Base-by-base conservation (phyloP, 2,888 invertebrate genomes). In the Pyrocoelia pectoralis region DNA sequence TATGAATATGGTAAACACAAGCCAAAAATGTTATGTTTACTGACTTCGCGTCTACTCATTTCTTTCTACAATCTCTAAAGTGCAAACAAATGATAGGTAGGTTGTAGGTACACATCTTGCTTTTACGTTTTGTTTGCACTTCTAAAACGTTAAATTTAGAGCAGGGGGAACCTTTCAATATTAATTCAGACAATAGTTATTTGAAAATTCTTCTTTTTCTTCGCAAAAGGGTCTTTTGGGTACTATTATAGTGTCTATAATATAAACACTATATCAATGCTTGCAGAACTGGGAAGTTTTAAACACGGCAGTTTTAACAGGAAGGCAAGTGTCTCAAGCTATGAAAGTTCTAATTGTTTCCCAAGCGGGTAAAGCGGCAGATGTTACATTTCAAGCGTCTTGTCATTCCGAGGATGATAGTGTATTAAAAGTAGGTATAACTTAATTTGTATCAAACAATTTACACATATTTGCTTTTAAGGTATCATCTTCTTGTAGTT, bases 321-420 rank as follows among this genome's bases (percentile, higher is more conserved):
- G 97, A 0, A 89, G 93, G 53, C 95, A 95, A 82, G 95, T 97
- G 66, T 94, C 95, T 1, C 95, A 95, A 76, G 94, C 96, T 12
- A 93, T 98, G 92, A 94, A 95, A 83, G 94, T 98, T 71, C 93
- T 95, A 81, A 94, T 96, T 74, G 96, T 98, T 49, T 95, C 95
- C 43, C 94, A 96, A 79, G 93, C 94, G 0, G 97, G 97, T 12
- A 93, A 94, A 82, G 93, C 96, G 5, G 95, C 95, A 62, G 97
- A 98, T 82, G 96, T 98, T 71, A 97, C 97, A 15, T 84, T 95
- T 66, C 95, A 96, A 81, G 94, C 96, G 70, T 95, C 95, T 61
- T 98, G 97, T 80, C 93, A 94, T 79, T 96, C 97, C 2, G 93
- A 95, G 75, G 97, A 98, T 80, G 95, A 96, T 80, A 95, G 95